Base-by-base conservation (phyloP, 2,797 vertebrate species). In the Selene dorsalis region DNA sequence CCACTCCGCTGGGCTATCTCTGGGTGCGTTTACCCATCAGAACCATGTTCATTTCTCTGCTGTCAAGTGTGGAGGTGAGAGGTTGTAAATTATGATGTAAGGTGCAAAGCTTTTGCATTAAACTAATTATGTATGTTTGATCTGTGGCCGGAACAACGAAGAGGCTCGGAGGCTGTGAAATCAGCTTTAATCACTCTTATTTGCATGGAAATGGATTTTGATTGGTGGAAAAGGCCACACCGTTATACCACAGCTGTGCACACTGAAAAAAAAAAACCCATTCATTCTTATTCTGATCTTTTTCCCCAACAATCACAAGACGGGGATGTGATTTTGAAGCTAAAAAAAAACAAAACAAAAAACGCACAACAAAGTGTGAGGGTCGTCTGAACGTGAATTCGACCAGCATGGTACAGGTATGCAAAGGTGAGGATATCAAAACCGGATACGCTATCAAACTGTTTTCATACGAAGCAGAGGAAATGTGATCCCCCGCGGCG, bases 121-220 rank as follows among this genome's bases (percentile, higher is more conserved):
- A 79, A 69, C 62, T 64, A 88, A 81, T 92, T 86, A 89, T 82
- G 69, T 88, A 6, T 10, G 74, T 87, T 83, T 89, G 74, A 87
- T 85, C 85, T 83, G 66, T 88, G 82, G 83, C 63, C 58, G 61
- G 70, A 85, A 87, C 69, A 66, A 41, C 0, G 24, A 48, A 28
- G 73, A 73, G 84, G 75, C 72, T 73, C 52, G 16, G 68, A 32
- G 82, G 73, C 61, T 74, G 84, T 87, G 84, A 90, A 92, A 92
- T 89, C 82, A 75, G 73, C 65, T 85, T 84, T 91, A 90, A 93
- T 92, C 90, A 86, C 80, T 61, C 76, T 69, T 55, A 89, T 92
- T 91, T 91, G 82, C 85, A 90, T 90, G 80, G 81, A 89, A 89
- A 93, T 90, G 53, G 80, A 83, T 82, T 83, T 90, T 88, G 90